These are phyloP conservation scores for Perodicticus potto DNA, from an alignment of 2,797 vertebrate species.

Conservation along the genomic window DNA sequence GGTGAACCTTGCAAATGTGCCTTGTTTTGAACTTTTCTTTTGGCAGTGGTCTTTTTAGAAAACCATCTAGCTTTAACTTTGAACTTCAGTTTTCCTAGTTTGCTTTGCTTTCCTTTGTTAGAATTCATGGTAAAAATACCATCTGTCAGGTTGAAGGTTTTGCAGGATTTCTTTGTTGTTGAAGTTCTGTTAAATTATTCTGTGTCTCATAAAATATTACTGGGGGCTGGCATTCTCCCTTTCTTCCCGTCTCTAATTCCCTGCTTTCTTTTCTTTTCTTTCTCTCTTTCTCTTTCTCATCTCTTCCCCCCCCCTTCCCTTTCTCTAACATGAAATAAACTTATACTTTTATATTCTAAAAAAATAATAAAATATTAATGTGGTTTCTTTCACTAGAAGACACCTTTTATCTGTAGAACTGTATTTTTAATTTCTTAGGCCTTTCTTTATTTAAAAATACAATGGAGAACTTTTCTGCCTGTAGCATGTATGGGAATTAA, in stretches of 20 bases:
- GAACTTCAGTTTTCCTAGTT: conserved; percentile 16
- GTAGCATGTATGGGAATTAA: not conserved
- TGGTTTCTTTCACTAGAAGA: conserved; percentile 28
- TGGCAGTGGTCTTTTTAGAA: not conserved
- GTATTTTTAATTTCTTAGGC: not conserved
- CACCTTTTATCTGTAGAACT: conserved; percentile 15
- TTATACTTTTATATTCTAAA: too few relatives aligned
- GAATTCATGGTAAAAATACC: conserved; percentile 16
- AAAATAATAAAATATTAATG: not conserved
- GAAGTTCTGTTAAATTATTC: conserved; percentile 14
- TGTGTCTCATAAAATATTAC: not conserved
- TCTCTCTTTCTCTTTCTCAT: too few relatives aligned
- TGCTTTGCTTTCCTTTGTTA: conserved; percentile 44
- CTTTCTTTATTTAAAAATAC: conserved; percentile 44
- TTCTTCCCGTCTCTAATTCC: too few relatives aligned
- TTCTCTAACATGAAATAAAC: too few relatives aligned
- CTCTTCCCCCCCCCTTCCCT: too few relatives aligned
- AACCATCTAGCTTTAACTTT: conserved; percentile 14
- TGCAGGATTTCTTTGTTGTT: conserved; percentile 31
- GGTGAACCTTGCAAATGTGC: not conserved
- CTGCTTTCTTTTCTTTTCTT: too few relatives aligned
- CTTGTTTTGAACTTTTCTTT: conserved; percentile 32
- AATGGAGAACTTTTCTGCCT: not conserved
- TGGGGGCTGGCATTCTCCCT: too few relatives aligned
- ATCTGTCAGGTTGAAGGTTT: conserved; percentile 6